phyloP scores from a whole-genome alignment of 2,797 vertebrate genomes.

The Spondyliosoma cantharus region DNA sequence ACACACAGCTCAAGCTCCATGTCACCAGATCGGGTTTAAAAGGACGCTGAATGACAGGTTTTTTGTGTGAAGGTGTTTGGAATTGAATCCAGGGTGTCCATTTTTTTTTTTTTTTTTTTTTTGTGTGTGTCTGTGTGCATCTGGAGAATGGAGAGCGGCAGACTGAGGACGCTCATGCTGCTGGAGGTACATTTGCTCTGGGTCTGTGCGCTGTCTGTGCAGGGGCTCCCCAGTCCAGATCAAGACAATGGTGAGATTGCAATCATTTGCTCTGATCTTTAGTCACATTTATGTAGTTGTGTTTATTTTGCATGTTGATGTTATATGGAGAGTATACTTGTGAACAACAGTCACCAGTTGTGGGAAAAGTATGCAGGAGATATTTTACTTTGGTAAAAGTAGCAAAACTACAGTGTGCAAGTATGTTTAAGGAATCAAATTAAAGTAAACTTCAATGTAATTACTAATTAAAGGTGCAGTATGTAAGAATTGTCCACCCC shows the following conservation, averaged over 20 bases:
- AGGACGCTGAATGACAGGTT: neutral
- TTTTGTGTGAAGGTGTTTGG: slow-evolving; percentile 26
- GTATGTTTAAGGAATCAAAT: too few species aligned
- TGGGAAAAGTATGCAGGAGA: neutral
- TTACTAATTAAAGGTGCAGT: too few species aligned
- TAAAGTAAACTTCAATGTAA: too few species aligned
- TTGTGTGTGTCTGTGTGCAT: neutral
- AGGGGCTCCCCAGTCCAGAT: slow-evolving; percentile 41
- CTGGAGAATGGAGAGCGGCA: slow-evolving; percentile 73
- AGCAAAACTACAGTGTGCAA: neutral
- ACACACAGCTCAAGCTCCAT: neutral
- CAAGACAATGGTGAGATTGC: slow-evolving; percentile 74
- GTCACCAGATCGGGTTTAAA: slow-evolving; percentile 15
- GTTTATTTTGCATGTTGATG: neutral
- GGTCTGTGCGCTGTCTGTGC: slow-evolving; percentile 56
- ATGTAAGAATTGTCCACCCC: too few species aligned
- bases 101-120: too few species aligned
- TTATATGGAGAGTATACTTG: neutral
- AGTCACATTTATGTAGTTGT: neutral
- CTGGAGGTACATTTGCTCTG: slow-evolving; percentile 70
- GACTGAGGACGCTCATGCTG: slow-evolving; percentile 58
- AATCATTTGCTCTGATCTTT: neutral
- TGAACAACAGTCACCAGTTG: neutral
- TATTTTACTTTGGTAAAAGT: neutral
- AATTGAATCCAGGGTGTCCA: slow-evolving; percentile 11